phyloP scores from a whole-genome alignment of 1,140 invertebrate genomes.

The Procambarus clarkii region DNA sequence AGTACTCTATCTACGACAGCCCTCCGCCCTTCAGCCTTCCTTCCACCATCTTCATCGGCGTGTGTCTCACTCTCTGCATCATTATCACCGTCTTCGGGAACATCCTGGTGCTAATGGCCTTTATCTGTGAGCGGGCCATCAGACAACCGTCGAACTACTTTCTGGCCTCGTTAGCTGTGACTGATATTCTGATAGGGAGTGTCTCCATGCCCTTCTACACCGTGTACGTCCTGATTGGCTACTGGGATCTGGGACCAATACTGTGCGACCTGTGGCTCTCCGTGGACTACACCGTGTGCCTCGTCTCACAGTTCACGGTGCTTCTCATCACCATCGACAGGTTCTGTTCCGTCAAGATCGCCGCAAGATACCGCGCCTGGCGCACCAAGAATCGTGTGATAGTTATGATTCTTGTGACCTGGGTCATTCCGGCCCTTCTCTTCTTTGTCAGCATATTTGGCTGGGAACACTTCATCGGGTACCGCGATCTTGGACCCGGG shows the following conservation, averaged over 20 bases:
- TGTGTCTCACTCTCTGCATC: slow-evolving; percentile 91
- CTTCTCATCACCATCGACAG: slow-evolving; percentile 98
- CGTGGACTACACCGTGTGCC: slow-evolving; percentile 98
- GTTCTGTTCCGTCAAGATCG: slow-evolving; percentile 99
- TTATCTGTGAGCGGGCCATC: slow-evolving; percentile 97
- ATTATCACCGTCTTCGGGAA: slow-evolving; percentile 96
- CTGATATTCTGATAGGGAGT: slow-evolving; percentile 98
- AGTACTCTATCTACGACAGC: slow-evolving; percentile 41
- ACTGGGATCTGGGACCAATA: slow-evolving; percentile 97
- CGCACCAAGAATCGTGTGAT: slow-evolving; percentile 96
- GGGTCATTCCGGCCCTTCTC: slow-evolving; percentile 96
- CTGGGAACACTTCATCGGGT: slow-evolving; percentile 92
- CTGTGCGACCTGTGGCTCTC: slow-evolving; percentile 99
- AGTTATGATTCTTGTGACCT: slow-evolving; percentile 89
- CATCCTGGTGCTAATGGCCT: slow-evolving; percentile 95
- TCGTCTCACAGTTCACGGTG: slow-evolving; percentile 99
- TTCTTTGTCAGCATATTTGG: slow-evolving; percentile 99
- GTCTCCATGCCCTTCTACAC: slow-evolving; percentile 97
- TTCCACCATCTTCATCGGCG: slow-evolving; percentile 93
- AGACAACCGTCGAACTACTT: slow-evolving; percentile 99
- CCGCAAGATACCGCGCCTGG: slow-evolving; percentile 97
- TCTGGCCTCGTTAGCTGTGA: slow-evolving; percentile 97
- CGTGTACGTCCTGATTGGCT: slow-evolving; percentile 95
- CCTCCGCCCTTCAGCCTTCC: slow-evolving; percentile 84
- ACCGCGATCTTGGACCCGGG: slow-evolving; percentile 88